phyloP scores from a whole-genome alignment of 2,888 invertebrate genomes.

The Tanypteryx hageni region DNA sequence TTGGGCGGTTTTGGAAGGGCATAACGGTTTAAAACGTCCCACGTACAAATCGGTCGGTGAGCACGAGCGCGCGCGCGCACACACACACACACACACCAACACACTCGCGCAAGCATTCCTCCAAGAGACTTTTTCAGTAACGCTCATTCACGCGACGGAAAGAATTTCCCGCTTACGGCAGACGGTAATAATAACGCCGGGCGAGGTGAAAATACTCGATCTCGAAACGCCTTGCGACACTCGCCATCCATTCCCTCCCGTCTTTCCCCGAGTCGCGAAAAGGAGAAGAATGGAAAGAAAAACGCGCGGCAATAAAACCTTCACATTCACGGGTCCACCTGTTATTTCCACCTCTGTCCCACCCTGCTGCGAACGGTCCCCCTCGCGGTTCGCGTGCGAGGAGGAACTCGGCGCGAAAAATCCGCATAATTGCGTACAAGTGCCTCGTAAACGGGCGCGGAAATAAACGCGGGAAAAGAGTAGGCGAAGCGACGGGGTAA shows the following conservation, averaged over 20 bases:
- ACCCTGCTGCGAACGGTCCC: no score
- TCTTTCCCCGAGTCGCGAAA: background rate
- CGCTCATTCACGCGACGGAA: background rate
- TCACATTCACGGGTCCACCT: background rate
- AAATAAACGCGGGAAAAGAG: slow-evolving; percentile 16
- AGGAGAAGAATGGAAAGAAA: background rate
- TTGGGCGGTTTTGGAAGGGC: background rate
- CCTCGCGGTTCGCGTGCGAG: no score
- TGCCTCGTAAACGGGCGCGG: background rate
- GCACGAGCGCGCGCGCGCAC: background rate
- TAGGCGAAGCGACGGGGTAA: background rate
- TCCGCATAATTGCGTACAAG: no score
- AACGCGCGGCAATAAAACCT: background rate
- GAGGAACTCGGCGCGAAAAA: no score
- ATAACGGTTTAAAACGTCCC: background rate
- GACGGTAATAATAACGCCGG: background rate
- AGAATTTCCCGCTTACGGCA: background rate
- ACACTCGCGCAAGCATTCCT: no score
- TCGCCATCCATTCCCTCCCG: background rate
- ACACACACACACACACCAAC: background rate
- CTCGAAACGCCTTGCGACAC: no score
- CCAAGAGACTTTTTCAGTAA: background rate
- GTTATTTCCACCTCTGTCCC: no score
- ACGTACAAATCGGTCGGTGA: background rate
- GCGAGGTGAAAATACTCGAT: background rate